phyloP scores from a whole-genome alignment of 2,113 vertebrate genomes.

The Lonchura striata region DNA sequence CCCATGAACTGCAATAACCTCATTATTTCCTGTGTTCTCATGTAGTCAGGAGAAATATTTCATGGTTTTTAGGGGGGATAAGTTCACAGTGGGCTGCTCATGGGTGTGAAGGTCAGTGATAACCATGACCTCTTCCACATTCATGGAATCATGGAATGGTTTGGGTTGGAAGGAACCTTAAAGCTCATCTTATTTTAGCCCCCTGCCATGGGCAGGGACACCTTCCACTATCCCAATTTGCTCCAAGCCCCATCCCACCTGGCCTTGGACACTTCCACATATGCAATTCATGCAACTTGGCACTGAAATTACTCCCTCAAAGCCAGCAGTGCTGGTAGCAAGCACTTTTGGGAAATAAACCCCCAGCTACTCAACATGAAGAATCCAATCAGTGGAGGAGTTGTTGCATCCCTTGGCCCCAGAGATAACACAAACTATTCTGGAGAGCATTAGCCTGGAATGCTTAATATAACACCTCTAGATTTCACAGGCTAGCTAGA shows the following conservation, averaged over 20 bases:
- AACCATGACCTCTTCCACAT: not conserved
- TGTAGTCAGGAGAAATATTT: not conserved
- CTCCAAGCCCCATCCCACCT: not conserved
- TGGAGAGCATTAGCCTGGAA: not conserved
- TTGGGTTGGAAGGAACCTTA: not conserved
- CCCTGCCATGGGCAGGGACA: not conserved
- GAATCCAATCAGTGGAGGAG: not conserved
- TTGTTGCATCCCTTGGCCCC: not conserved
- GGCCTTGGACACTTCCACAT: not conserved
- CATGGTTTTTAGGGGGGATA: not conserved
- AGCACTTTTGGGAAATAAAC: not conserved
- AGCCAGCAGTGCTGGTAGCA: not conserved
- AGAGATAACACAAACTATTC: not conserved
- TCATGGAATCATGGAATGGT: not conserved
- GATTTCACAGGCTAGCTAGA: constrained; percentile 14
- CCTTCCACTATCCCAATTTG: not conserved
- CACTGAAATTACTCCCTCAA: not conserved
- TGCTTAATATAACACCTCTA: not conserved
- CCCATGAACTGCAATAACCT: not conserved
- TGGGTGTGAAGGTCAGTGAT: not conserved
- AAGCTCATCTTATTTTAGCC: not conserved
- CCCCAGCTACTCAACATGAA: not conserved
- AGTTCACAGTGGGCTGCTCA: not conserved
- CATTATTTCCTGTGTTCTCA: rapidly evolving
- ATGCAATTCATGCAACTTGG: not conserved